A percentile compares a stretch with the other conserved stretches of the same genome.
These are phyloP conservation scores for Psilopsiagon aurifrons DNA, from an alignment of 2,113 vertebrate species.

Conservation along the genomic window DNA sequence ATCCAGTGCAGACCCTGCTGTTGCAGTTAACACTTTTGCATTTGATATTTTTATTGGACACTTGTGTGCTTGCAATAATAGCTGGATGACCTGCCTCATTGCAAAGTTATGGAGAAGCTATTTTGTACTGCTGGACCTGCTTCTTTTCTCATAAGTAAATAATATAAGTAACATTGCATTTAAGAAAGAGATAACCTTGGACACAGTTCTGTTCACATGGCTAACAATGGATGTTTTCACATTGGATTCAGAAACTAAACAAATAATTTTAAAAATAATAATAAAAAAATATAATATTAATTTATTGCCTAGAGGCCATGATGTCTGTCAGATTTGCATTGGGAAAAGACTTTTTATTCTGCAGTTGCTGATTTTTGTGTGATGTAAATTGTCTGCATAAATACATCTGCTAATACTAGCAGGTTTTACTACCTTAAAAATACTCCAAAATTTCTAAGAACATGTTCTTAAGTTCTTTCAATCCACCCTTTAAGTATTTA, in stretches of 20 bases:
- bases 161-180: neutral
- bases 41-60: neutral
- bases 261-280: neutral
- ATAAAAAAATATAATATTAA: neutral
- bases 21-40: neutral
- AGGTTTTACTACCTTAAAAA: neutral
- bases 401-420: neutral
- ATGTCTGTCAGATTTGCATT: neutral
- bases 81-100: neutral
- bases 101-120: neutral
- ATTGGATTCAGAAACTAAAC: neutral
- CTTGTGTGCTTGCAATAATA: neutral
- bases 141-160: neutral
- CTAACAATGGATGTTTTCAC: neutral
- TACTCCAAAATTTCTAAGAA: neutral
- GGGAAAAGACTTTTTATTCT: neutral
- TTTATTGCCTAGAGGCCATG: neutral
- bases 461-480: neutral
- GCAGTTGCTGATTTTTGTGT: neutral
- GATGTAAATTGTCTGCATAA: neutral
- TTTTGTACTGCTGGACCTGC: neutral
- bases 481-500: conserved; percentile 9
- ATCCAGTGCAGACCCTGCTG: neutral
- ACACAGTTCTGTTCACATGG: fast-evolving
- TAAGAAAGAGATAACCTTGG: neutral